These are phyloP conservation scores for Pharmacophagus antenor DNA, from an alignment of 2,888 invertebrate species.

Conservation along the genomic window DNA sequence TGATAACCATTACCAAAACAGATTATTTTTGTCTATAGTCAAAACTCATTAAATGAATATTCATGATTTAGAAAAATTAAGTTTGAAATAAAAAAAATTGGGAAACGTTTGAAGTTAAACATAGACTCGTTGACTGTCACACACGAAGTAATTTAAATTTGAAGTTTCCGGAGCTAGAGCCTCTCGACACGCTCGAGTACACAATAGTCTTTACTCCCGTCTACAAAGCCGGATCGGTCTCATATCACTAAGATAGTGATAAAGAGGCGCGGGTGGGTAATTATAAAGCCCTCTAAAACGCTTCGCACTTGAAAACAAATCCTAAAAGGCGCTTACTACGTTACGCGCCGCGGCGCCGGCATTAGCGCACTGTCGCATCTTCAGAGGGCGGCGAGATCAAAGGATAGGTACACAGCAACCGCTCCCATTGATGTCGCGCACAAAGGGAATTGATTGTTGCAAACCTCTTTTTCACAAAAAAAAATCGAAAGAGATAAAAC, in stretches of 20 bases:
- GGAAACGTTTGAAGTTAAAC: neutral
- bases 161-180: neutral
- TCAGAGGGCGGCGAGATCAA: slow-evolving; percentile 79
- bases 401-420: slow-evolving; percentile 78
- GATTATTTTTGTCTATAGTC: neutral
- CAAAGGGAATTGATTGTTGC: slow-evolving; percentile 81
- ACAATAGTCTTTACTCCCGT: slow-evolving; percentile 3
- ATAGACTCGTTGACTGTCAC: neutral
- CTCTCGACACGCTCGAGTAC: slow-evolving; percentile 6
- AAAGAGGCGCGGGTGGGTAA: slow-evolving; percentile 21
- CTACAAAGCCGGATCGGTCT: slow-evolving; percentile 20
- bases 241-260: slow-evolving; percentile 27
- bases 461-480: slow-evolving; percentile 66
- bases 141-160: neutral
- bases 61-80: too few relatives aligned
- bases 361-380: slow-evolving; percentile 79
- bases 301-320: slow-evolving; percentile 33
- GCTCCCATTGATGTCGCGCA: slow-evolving; percentile 79
- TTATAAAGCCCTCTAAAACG: slow-evolving; percentile 30
- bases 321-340: slow-evolving; percentile 49
- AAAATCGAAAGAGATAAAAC: slow-evolving; percentile 47
- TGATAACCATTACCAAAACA: neutral
- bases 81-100: neutral
- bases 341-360: slow-evolving; percentile 57
- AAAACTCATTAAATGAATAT: neutral